Conservation (phyloP, 2,797 vertebrate species). For the Tinamus major region DNA sequence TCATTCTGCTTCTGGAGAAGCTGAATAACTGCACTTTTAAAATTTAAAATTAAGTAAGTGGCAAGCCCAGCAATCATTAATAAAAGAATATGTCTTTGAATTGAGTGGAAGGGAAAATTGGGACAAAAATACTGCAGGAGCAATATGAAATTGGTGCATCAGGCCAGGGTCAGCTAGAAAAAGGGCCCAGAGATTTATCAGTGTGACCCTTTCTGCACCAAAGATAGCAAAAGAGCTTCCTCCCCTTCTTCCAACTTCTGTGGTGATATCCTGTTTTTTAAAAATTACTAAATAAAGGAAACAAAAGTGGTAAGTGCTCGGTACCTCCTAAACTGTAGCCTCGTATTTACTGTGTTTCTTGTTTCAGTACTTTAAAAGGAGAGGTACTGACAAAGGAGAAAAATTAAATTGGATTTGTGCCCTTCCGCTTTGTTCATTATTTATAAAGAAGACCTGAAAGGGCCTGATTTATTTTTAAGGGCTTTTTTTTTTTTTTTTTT, state of each 20-base stretch:
- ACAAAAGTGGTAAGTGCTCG: neutral
- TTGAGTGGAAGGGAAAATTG: neutral
- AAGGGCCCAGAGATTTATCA: neutral
- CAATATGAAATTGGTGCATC: neutral
- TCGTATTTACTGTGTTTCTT: neutral
- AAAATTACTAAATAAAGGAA: neutral
- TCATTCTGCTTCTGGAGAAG: neutral
- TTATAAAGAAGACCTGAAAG: neutral
- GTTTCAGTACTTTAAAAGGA: neutral
- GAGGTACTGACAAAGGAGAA: neutral
- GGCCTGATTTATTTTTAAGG: neutral
- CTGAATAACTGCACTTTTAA: neutral
- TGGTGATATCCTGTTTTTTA: neutral
- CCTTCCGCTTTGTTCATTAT: neutral
- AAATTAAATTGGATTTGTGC: neutral
- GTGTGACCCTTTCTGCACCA: neutral
- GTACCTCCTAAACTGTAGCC: neutral
- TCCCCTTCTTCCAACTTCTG: neutral
- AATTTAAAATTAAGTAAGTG: neutral
- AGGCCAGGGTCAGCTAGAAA: neutral
- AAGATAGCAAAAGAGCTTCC: neutral
- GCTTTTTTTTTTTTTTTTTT: neutral
- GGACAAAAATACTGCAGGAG: neutral
- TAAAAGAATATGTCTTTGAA: neutral
- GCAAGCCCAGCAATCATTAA: fast-evolving